phyloP scores from a whole-genome alignment of 2,113 vertebrate genomes.

The Sitta europaea region DNA sequence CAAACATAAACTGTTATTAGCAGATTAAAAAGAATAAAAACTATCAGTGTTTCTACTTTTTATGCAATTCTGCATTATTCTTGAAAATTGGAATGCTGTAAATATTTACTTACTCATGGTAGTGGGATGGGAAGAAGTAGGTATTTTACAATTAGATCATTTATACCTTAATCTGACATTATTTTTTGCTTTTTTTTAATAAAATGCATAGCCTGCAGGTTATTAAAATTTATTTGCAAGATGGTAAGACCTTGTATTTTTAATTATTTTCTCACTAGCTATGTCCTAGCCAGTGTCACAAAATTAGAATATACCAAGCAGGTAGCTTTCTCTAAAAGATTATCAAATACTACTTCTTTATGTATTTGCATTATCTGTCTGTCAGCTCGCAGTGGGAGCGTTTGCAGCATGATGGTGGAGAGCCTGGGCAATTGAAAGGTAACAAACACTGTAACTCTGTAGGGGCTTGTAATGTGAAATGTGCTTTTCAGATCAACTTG shows the following conservation, averaged over 20 bases:
- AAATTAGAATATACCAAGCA: neutral
- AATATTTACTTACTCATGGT: neutral
- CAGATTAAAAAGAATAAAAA: neutral
- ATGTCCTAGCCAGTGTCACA: neutral
- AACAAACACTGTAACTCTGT: neutral
- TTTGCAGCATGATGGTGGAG: constrained; percentile 79
- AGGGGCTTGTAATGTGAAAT: neutral
- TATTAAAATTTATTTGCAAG: neutral
- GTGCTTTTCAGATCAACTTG: neutral
- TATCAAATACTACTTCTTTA: neutral
- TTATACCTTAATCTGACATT: neutral
- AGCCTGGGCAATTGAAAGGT: constrained; percentile 87
- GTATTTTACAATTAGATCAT: neutral
- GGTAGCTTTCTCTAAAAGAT: neutral
- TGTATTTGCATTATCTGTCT: neutral
- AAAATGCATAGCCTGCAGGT: neutral
- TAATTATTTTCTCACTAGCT: neutral
- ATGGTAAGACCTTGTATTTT: neutral
- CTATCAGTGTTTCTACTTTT: neutral
- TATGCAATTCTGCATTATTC: neutral
- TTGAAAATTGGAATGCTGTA: neutral
- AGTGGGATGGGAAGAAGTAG: neutral
- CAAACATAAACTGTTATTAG: neutral
- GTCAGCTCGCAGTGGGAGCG: constrained; percentile 91
- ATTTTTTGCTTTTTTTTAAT: neutral